Base-by-base conservation (phyloP, 2,888 invertebrate species). In the Limnephilus lunatus region DNA sequence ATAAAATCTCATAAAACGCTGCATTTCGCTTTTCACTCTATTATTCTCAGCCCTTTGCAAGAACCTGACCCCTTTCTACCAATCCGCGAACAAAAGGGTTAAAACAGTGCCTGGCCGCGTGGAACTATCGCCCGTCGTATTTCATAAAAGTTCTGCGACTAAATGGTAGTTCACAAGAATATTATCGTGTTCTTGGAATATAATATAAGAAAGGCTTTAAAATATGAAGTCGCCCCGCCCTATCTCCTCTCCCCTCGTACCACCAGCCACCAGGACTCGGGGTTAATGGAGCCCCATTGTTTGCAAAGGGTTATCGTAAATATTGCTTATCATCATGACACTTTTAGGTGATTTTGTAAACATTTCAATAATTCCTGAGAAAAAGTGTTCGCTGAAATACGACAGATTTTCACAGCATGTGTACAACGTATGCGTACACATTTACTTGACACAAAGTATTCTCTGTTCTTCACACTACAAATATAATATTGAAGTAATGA, bases 141-240 rank as follows among this genome's bases (percentile, higher is more conserved):
- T 93, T 93, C 93, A 93, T 93, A 92, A 93, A 93, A 92, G 92
- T 93, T 93, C 91, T n/a, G 81, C 93, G 91, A 83, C 68, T 92
- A 93, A 92, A 93, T 87, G 92, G 93, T 91, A 92, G 92, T 93
- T 93, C 93, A 92, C 92, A 91, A 92, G 93, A 92, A 93, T 92
- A 93, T 93, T 93, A 93, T 93, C 93, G 88, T 93, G 92, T 92
- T 93, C 93, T 90, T 86, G 82, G 91, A 92, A 90, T 91, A 90
- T 89, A 91, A 90, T 89, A 91, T 92, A 93, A 93, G 91, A 92
- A 91, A 86, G 88, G 90, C 90, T 93, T 93, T 93, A 91, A 93
- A 92, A 93, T 88, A 91, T 92, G 91, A 91, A 93, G 92, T 90
- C 35, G 11, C 85, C 39, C 80, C 30, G 53, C 44, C 83, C 85